Evolutionary conservation across 1,140 invertebrate species (phyloP), one percentile per base, ranked within the genome.

Genomic region (Penaeus japonicus): DNA sequence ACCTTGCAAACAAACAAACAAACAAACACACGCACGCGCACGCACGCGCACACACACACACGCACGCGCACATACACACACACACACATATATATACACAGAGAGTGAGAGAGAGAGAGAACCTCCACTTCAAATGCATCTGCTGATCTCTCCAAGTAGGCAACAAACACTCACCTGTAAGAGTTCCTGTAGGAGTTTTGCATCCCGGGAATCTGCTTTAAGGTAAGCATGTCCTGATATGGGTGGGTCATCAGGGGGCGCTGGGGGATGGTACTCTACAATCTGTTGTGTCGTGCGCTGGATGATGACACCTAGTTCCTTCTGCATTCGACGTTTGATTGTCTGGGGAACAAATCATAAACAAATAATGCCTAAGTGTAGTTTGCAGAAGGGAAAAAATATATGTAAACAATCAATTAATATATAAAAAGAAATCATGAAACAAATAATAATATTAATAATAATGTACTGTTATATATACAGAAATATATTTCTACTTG

Each of bases 131-230:
- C 55, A 84, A 59, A 22, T 47, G 54, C 3, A 7, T 53, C 24
- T 27, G 7, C n/a, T 79, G 12, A 32, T 15, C n/a, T n/a, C n/a
- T n/a, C 10, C 55, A 10, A 32, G 17, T 30, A 32, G 15, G 5
- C 32, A 32, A 73, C 65, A 73, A 73, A 73, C 17, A 73, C 65
- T 30, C 77, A 92, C 91, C 87, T 91, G 87, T 15, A 92, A 81
- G 20, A 92, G 81, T 20, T 91, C 91, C n/a, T 84, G 90, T 80
- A 89, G 88, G 78, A 84, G 80, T 89, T 70, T 91, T 95, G 91
- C 35, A 95, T 92, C 83, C 95, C 94, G 95, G 92, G 27, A 96
- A 84, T 89, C 90, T 24, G 84, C 86, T 59, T 89, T 90, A 18
- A 89, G 83, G 35, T 83, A 92, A 90, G 53, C 90, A 90, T 80